Evolutionary conservation across 2,797 vertebrate species (phyloP).

Genomic region (Macropodus opercularis): DNA sequence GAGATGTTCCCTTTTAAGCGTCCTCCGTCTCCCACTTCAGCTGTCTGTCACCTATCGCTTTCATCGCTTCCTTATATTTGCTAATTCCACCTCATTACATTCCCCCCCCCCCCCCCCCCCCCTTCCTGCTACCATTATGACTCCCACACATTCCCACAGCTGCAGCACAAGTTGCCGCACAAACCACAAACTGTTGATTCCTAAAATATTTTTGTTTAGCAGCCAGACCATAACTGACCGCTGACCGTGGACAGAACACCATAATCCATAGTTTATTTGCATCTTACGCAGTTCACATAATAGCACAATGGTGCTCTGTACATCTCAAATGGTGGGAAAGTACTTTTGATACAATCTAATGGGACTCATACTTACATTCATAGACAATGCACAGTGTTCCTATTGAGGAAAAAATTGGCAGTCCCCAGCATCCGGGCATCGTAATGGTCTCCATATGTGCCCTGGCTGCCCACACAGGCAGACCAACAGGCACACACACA

Average conservation of each 20-base stretch:
- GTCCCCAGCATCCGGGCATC: constrained; percentile 45
- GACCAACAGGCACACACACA: constrained; percentile 39
- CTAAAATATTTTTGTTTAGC: constrained; percentile 48
- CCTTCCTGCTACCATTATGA: constrained; percentile 39
- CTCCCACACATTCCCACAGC: constrained; percentile 65
- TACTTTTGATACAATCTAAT: constrained; percentile 58
- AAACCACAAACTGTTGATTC: constrained; percentile 60
- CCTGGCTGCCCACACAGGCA: constrained; percentile 44
- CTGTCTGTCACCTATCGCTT: constrained; percentile 38
- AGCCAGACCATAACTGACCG: constrained; percentile 52
- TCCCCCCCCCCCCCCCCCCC: constrained; percentile 22
- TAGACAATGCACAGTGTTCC: constrained; percentile 46
- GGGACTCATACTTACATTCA: constrained; percentile 1
- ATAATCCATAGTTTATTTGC: constrained; percentile 39
- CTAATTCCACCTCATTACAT: constrained; percentile 58
- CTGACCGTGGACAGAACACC: constrained; percentile 51
- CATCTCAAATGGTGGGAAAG: constrained; percentile 63
- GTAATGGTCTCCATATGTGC: constrained; percentile 73
- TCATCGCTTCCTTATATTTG: constrained; percentile 40
- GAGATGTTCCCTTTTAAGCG: constrained; percentile 12
- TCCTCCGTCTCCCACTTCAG: background rate
- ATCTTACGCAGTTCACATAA: constrained; percentile 29
- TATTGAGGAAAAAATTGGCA: constrained; percentile 48
- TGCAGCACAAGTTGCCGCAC: constrained; percentile 34
- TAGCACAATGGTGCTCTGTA: constrained; percentile 5